Percentiles rank a stretch among this genome's conserved stretches.
These are phyloP conservation scores for Protonibea diacanthus DNA, from an alignment of 2,797 vertebrate species.

Conservation along the genomic window DNA sequence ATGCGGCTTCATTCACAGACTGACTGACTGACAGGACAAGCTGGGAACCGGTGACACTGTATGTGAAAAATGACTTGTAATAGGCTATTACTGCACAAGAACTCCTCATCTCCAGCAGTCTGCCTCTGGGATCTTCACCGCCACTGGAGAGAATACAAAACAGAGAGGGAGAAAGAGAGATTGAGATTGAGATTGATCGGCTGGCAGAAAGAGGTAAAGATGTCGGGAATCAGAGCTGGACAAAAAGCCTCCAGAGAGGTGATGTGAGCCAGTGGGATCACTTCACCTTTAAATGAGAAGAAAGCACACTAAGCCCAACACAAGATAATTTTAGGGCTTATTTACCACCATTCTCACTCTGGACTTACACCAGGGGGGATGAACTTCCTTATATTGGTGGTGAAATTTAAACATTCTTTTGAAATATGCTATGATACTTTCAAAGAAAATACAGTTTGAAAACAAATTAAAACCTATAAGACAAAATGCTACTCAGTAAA, in stretches of 20 bases:
- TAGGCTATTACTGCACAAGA: slow-evolving; percentile 64
- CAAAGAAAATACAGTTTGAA: not conserved
- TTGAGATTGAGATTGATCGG: slow-evolving; percentile 50
- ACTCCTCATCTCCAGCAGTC: slow-evolving; percentile 48
- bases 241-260: slow-evolving; percentile 43
- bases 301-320: not conserved
- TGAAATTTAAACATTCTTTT: slow-evolving; percentile 10
- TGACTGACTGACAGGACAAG: slow-evolving; percentile 34
- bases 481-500: not conserved
- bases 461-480: not conserved
- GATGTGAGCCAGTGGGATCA: slow-evolving; percentile 25
- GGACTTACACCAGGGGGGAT: not conserved
- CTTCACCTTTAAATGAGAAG: slow-evolving; percentile 24
- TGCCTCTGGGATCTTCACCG: slow-evolving; percentile 45
- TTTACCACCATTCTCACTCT: slow-evolving; percentile 2
- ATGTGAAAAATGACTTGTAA: slow-evolving; percentile 61
- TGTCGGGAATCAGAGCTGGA: slow-evolving; percentile 29
- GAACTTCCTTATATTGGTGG: not conserved
- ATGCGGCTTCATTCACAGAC: slow-evolving; percentile 51
- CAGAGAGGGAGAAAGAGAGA: slow-evolving; percentile 12
- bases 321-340: slow-evolving; percentile 19
- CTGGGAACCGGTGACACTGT: slow-evolving; percentile 47
- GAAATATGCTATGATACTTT: slow-evolving; percentile 12
- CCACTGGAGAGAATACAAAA: slow-evolving; percentile 41
- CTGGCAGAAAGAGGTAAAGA: slow-evolving; percentile 40